Evolutionary conservation across 2,797 vertebrate genomes (phyloP).

Genomic region (Sebastes miniatus): DNA sequence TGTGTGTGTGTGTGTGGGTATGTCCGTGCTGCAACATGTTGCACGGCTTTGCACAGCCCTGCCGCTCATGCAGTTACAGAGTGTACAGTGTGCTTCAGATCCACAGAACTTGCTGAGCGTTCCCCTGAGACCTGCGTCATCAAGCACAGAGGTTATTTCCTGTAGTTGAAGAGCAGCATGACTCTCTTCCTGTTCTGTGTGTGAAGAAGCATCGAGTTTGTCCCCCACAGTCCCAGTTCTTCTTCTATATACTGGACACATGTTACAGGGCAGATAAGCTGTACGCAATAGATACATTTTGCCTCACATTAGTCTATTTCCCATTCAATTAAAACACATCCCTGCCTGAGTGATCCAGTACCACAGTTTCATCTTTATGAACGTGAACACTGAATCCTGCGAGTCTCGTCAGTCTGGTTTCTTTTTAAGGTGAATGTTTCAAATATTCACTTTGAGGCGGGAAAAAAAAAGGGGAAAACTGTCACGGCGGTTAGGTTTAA

Average conservation of each 20-base stretch:
- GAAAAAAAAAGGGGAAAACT: background rate
- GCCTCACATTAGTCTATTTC: background rate
- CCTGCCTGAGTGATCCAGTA: background rate
- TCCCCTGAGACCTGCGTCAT: constrained; percentile 75
- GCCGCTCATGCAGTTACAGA: constrained; percentile 21
- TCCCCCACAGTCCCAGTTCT: constrained; percentile 9
- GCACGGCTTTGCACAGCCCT: constrained; percentile 28
- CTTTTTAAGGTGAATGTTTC: constrained; percentile 7
- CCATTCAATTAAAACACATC: background rate
- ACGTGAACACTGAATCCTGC: background rate
- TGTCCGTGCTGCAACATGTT: constrained; percentile 33
- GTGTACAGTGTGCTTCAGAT: constrained; percentile 41
- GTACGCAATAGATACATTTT: background rate
- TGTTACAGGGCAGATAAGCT: constrained; percentile 2
- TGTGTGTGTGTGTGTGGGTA: constrained; percentile 35
- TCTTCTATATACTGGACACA: constrained; percentile 6
- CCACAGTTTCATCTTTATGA: background rate
- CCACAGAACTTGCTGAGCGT: constrained; percentile 55
- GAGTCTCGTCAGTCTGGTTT: background rate
- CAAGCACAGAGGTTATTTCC: constrained; percentile 74
- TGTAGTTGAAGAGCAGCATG: constrained; percentile 74
- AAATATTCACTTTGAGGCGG: background rate
- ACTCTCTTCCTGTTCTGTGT: constrained; percentile 73
- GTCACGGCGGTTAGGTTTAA: constrained; percentile 21
- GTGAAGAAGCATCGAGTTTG: constrained; percentile 53